Conservation (phyloP, 2,888 invertebrate genomes). For the Dryobota labecula region DNA sequence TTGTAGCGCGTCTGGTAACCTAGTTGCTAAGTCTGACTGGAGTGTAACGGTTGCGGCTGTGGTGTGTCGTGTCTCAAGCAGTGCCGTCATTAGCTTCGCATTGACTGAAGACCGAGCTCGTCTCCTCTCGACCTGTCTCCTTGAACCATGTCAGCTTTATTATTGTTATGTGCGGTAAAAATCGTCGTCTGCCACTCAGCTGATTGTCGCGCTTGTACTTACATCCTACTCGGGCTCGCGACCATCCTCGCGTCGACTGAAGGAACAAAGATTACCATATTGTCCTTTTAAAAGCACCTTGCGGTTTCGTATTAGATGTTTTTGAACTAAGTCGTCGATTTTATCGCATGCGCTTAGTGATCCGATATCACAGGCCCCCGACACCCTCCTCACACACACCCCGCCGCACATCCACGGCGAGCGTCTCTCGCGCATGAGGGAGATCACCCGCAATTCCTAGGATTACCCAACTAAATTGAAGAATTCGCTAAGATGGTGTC, state of each 20-base stretch:
- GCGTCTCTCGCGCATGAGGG: too few relatives aligned
- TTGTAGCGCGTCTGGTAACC: neutral
- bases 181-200: conserved; percentile 2
- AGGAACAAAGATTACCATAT: neutral
- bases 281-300: conserved; percentile 4
- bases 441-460: too few relatives aligned
- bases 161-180: neutral
- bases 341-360: neutral
- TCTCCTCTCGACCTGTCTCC: neutral
- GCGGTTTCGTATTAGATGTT: neutral
- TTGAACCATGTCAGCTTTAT: neutral
- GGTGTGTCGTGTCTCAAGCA: neutral
- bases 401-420: too few relatives aligned
- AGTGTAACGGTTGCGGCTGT: neutral
- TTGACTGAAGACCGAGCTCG: conserved; percentile 4
- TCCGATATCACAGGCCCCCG: too few relatives aligned
- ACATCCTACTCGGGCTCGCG: neutral
- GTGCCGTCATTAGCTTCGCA: conserved; percentile 13
- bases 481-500: too few relatives aligned
- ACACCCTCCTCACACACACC: too few relatives aligned
- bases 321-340: neutral
- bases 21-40: neutral
- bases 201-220: conserved; percentile 27
- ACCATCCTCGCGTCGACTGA: neutral
- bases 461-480: too few relatives aligned